These are phyloP conservation scores for Junco hyemalis DNA, from an alignment of 2,113 vertebrate genomes.

Conservation along the genomic window DNA sequence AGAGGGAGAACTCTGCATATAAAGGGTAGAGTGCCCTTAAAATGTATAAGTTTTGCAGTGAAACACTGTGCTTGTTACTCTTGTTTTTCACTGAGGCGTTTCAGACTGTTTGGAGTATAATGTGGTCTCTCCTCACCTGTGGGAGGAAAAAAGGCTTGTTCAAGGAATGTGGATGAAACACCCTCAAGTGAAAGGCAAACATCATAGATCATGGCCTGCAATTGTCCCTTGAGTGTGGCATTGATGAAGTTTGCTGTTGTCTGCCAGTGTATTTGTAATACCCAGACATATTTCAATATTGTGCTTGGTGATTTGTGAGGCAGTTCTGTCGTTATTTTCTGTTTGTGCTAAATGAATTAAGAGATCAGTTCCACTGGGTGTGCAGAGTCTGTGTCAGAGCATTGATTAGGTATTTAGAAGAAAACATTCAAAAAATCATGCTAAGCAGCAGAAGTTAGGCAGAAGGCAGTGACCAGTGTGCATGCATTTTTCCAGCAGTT, in stretches of 20 bases:
- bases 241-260: background rate
- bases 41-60: background rate
- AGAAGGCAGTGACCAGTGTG: background rate
- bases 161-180: background rate
- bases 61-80: background rate
- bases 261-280: background rate
- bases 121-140: background rate
- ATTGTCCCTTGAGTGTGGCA: background rate
- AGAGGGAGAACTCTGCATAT: background rate
- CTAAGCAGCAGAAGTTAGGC: background rate
- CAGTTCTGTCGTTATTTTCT: background rate
- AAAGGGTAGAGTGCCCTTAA: background rate
- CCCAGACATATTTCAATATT: background rate
- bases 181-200: background rate
- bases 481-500: background rate
- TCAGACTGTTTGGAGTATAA: background rate
- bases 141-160: background rate
- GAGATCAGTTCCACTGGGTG: background rate
- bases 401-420: background rate
- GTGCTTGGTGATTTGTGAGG: background rate
- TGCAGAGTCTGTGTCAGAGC: background rate
- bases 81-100: background rate
- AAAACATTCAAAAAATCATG: background rate
- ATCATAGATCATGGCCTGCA: background rate
- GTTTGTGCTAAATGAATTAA: background rate